Evolutionary conservation across 2,113 vertebrate genomes (phyloP).

Genomic region (Panthera uncia): DNA sequence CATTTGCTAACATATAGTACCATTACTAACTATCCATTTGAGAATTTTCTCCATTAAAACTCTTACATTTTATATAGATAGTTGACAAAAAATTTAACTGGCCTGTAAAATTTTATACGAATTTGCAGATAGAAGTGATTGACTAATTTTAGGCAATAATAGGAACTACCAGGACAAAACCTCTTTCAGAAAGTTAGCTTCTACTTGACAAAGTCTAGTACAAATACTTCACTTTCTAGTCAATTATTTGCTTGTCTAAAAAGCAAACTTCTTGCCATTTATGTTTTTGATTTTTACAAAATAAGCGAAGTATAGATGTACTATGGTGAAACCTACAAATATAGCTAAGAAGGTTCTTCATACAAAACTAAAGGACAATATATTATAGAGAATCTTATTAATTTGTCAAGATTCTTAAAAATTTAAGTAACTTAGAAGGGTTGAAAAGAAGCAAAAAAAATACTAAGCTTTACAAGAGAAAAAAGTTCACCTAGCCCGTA

Average conservation of each 20-base stretch:
- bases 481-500: not conserved
- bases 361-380: not conserved
- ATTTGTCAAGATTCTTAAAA: not conserved
- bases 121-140: not conserved
- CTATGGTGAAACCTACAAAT: slow-evolving; percentile 4
- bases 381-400: not conserved
- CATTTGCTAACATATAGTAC: not conserved
- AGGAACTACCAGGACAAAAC: not conserved
- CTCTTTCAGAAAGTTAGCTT: slow-evolving; percentile 1
- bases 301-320: not conserved
- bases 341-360: not conserved
- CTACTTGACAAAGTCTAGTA: not conserved
- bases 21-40: not conserved
- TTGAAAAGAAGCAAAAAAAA: not conserved
- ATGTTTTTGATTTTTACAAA: not conserved
- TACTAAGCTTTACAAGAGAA: not conserved
- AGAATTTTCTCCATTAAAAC: slow-evolving; percentile 2
- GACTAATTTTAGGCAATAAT: not conserved
- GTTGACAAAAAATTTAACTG: not conserved
- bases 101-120: not conserved
- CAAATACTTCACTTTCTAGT: slow-evolving; percentile 10
- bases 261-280: slow-evolving; percentile 2
- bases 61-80: not conserved
- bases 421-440: not conserved
- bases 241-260: not conserved